phyloP scores from a whole-genome alignment of 2,888 invertebrate species.

The Tromatobia lineatoria region DNA sequence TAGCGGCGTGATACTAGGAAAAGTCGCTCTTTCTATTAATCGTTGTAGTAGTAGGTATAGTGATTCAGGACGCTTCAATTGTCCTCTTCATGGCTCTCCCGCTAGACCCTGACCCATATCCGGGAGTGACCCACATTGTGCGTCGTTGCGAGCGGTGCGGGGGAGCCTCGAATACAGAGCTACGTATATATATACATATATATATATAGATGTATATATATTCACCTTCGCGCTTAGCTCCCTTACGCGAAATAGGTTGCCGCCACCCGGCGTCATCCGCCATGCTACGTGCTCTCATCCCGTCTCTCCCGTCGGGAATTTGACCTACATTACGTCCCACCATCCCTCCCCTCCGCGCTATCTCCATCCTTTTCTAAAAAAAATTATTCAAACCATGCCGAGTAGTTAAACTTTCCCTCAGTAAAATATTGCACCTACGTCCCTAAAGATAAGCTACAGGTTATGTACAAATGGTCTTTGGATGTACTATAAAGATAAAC shows the following conservation, averaged over 20 bases:
- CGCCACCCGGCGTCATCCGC: constrained; percentile 12
- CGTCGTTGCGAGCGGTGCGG: constrained; percentile 33
- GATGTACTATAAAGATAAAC: too few relatives aligned
- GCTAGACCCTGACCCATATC: constrained; percentile 82
- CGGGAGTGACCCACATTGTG: constrained; percentile 78
- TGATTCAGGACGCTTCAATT: constrained; percentile 59
- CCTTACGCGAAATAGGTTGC: constrained; percentile 65
- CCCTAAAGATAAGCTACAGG: too few relatives aligned
- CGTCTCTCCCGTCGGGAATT: constrained; percentile 77
- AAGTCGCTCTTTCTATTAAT: constrained; percentile 6
- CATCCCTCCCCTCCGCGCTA: constrained; percentile 8
- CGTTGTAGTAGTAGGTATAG: constrained; percentile 35
- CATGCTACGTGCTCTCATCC: constrained; percentile 19
- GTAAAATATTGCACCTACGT: neutral
- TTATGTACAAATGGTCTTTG: too few relatives aligned
- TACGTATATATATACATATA: constrained; percentile 30
- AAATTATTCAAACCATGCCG: constrained; percentile 4
- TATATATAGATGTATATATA: constrained; percentile 11
- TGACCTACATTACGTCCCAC: constrained; percentile 75
- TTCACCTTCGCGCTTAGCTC: constrained; percentile 30
- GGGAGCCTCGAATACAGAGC: constrained; percentile 42
- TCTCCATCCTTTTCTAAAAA: neutral
- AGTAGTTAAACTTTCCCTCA: neutral
- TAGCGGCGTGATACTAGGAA: neutral
- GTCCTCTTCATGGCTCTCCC: constrained; percentile 61